A percentile compares a stretch with the other conserved stretches of the same genome.
phyloP scores from a whole-genome alignment of 2,113 vertebrate species.

The Pelusios castaneus region DNA sequence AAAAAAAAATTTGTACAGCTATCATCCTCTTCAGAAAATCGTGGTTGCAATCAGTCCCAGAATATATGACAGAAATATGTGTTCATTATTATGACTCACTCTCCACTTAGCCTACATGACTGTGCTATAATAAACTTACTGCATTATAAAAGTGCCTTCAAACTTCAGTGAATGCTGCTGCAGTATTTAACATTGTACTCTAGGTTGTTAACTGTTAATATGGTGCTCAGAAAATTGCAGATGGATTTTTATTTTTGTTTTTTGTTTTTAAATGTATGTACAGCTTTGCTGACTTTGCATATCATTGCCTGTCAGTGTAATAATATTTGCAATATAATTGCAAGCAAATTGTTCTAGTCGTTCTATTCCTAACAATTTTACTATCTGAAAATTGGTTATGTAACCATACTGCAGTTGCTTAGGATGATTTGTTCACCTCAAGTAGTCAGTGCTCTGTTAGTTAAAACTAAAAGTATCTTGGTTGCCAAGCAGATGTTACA shows the following conservation, averaged over 20 bases:
- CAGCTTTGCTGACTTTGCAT: neutral
- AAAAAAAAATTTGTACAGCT: conserved; percentile 24
- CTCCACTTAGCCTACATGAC: neutral
- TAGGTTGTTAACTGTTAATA: neutral
- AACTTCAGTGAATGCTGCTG: neutral
- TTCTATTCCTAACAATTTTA: neutral
- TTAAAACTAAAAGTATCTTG: neutral
- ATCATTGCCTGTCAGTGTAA: neutral
- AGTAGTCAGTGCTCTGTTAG: neutral
- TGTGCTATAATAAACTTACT: neutral
- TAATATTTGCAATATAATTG: neutral
- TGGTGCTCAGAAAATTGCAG: neutral
- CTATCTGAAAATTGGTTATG: neutral
- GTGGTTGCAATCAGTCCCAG: neutral
- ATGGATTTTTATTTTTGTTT: neutral
- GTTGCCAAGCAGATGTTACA: neutral
- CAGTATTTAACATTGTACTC: neutral
- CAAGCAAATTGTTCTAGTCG: neutral
- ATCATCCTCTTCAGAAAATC: neutral
- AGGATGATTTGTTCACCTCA: neutral
- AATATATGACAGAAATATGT: conserved; percentile 4
- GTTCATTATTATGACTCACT: neutral
- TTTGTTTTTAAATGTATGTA: neutral
- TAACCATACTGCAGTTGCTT: neutral
- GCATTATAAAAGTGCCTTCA: neutral